A percentile compares a stretch with the other conserved stretches of the same genome.
Evolutionary conservation across 2,888 invertebrate species (phyloP).

Genomic region (Cremastobaeus sp.): DNA sequence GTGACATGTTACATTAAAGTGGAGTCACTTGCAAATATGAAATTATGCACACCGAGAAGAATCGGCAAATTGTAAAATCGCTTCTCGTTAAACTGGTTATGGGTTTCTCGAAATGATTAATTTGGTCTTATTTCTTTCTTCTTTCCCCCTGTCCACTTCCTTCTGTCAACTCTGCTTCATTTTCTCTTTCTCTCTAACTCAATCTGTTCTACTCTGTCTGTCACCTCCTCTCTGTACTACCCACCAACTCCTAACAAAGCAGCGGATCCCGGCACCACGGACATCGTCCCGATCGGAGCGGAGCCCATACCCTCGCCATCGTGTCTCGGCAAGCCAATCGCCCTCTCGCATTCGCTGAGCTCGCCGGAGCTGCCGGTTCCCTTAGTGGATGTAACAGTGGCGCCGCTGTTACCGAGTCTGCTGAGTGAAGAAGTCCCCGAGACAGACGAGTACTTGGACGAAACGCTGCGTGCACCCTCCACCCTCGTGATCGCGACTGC

Average conservation of each 20-base stretch:
- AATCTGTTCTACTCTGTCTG: slow-evolving; percentile 7
- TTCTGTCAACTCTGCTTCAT: slow-evolving; percentile 56
- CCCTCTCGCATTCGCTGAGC: slow-evolving; percentile 73
- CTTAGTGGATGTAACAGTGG: slow-evolving; percentile 58
- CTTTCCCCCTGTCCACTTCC: slow-evolving; percentile 60
- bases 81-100: slow-evolving; percentile 60
- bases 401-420: slow-evolving; percentile 59
- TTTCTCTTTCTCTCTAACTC: slow-evolving; percentile 50
- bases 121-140: slow-evolving; percentile 67
- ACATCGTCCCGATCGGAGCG: slow-evolving; percentile 26
- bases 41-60: slow-evolving; percentile 11
- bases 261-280: slow-evolving; percentile 5
- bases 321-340: slow-evolving; percentile 64
- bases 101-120: slow-evolving; percentile 67
- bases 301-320: slow-evolving; percentile 29
- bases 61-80: slow-evolving; percentile 15
- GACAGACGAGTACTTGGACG: slow-evolving; percentile 40
- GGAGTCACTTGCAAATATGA: too few species aligned
- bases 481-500: slow-evolving; percentile 26
- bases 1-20: too few species aligned
- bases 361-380: slow-evolving; percentile 74
- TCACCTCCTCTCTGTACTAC: not conserved
- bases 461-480: slow-evolving; percentile 23
- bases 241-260: slow-evolving; percentile 9
- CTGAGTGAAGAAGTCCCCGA: slow-evolving; percentile 59